Evolutionary conservation across 2,888 invertebrate genomes (phyloP).

Genomic region (Callimorpha dominula): DNA sequence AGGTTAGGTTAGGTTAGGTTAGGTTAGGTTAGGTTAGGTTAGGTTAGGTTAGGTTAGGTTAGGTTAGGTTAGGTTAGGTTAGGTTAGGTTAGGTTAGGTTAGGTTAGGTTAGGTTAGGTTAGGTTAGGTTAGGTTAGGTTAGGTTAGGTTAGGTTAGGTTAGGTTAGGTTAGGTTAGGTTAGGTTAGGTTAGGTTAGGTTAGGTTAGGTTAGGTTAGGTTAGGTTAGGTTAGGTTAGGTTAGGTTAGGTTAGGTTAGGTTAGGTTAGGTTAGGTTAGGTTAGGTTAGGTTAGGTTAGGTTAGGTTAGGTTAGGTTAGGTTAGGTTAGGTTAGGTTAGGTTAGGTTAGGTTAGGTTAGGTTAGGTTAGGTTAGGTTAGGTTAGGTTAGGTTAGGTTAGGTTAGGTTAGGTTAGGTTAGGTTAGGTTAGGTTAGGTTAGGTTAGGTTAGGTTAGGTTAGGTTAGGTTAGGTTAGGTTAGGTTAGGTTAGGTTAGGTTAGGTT

Average conservation of each 20-base stretch:
- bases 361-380: conserved; percentile 5
- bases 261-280: too few relatives aligned
- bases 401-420: conserved; percentile 5
- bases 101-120: conserved; percentile 5
- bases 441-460: conserved; percentile 5
- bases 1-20: conserved; percentile 3
- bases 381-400: conserved; percentile 5
- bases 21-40: conserved; percentile 5
- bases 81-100: conserved; percentile 5
- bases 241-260: too few relatives aligned
- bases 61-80: conserved; percentile 5
- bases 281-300: conserved; percentile 1
- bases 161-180: too few relatives aligned
- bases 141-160: not conserved
- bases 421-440: conserved; percentile 5
- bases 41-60: conserved; percentile 5
- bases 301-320: not conserved
- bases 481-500: too few relatives aligned
- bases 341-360: conserved; percentile 5
- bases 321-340: conserved; percentile 5
- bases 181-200: too few relatives aligned
- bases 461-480: not conserved
- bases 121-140: conserved; percentile 5
- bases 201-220: too few relatives aligned
- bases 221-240: too few relatives aligned